These are phyloP conservation scores for Anguilla japonica DNA, from an alignment of 2,113 vertebrate species.

Conservation along the genomic window DNA sequence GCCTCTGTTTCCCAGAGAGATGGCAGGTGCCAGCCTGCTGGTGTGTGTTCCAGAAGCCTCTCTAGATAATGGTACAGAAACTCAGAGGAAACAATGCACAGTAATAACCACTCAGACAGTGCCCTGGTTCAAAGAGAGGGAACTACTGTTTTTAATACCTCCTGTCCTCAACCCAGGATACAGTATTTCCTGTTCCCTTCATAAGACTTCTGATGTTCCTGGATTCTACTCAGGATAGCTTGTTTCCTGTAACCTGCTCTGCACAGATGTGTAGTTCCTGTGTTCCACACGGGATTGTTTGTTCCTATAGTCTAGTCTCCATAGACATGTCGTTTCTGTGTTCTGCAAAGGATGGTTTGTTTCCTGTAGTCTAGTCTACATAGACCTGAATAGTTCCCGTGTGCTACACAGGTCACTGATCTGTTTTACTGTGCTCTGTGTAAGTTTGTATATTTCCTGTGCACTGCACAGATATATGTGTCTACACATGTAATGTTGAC, in stretches of 20 bases:
- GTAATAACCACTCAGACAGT: background rate
- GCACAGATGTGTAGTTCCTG: background rate
- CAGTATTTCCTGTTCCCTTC: background rate
- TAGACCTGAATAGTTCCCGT: background rate
- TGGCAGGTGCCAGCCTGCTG: conserved; percentile 21
- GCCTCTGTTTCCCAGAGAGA: conserved; percentile 11
- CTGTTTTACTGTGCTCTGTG: background rate
- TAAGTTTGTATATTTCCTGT: background rate
- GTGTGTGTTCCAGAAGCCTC: background rate
- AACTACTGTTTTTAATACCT: background rate
- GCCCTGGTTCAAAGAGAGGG: background rate
- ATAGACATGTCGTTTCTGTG: background rate
- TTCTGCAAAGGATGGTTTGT: background rate
- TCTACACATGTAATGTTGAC: no score
- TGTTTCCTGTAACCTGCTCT: background rate
- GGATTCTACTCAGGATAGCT: background rate
- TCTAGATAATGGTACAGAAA: background rate
- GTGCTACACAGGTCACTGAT: background rate
- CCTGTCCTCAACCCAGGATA: background rate
- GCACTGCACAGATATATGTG: background rate
- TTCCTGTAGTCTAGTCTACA: background rate
- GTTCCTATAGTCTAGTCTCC: background rate
- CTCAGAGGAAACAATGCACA: background rate
- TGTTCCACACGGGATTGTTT: background rate
- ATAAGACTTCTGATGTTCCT: background rate